phyloP scores from a whole-genome alignment of 2,113 vertebrate species.

The Dipodomys stephensi region DNA sequence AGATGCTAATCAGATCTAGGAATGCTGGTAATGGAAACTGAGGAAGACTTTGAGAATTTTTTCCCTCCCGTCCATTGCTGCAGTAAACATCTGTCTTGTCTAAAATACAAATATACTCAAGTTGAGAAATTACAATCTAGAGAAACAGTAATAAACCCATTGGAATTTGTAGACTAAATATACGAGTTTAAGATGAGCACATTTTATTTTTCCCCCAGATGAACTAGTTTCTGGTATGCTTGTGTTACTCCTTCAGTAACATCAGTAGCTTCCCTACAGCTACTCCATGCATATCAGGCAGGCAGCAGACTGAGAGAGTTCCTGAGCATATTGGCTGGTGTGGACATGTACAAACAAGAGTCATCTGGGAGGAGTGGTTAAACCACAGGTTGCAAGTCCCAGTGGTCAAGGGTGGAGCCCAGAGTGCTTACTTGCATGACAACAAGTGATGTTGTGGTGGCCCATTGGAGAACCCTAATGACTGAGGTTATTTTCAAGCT shows the following conservation, averaged over 20 bases:
- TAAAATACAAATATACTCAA: background rate
- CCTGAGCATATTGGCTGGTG: background rate
- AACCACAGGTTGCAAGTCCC: background rate
- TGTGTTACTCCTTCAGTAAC: background rate
- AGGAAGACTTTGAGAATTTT: too few species aligned
- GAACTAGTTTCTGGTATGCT: background rate
- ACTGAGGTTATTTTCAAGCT: slow-evolving; percentile 33
- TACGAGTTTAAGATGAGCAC: background rate
- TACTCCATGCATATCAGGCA: background rate
- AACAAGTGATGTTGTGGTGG: background rate
- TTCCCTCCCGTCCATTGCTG: too few species aligned
- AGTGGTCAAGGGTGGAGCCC: background rate
- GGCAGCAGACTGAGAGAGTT: background rate
- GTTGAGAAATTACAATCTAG: slow-evolving; percentile 3
- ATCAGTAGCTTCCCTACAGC: background rate
- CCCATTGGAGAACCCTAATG: background rate
- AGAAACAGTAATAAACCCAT: background rate
- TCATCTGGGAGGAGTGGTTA: background rate
- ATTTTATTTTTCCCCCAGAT: background rate
- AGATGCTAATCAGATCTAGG: background rate
- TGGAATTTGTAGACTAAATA: background rate
- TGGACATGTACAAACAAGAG: background rate
- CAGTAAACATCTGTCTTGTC: too few species aligned
- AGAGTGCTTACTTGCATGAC: background rate
- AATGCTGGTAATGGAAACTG: background rate